Conservation (phyloP, 2,797 vertebrate genomes). For the Manis crassicaudata region DNA sequence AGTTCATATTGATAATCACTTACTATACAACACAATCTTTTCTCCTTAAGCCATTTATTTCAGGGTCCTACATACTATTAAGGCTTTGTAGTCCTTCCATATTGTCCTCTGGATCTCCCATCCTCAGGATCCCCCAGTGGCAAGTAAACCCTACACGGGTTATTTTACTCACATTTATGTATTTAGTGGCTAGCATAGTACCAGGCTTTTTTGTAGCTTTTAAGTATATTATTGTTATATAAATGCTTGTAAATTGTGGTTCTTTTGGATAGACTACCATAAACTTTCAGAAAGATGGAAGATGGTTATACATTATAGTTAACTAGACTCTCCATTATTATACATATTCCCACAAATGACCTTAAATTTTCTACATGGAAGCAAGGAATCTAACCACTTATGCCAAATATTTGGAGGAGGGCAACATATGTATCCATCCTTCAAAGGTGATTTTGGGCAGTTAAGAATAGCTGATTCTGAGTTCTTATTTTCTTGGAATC, state of each 20-base stretch:
- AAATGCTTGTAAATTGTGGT: background rate
- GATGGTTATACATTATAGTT: background rate
- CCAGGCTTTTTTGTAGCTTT: background rate
- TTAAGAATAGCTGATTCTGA: background rate
- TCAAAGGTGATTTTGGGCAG: background rate
- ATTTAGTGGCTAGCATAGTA: background rate
- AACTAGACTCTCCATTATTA: background rate
- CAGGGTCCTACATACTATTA: accelerated
- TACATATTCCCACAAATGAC: background rate
- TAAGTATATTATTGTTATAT: background rate
- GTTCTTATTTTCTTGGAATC: background rate
- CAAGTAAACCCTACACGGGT: background rate
- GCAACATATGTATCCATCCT: background rate
- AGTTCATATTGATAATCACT: background rate
- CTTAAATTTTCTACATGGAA: background rate
- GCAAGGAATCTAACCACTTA: background rate
- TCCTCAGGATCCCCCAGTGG: background rate
- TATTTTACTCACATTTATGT: background rate
- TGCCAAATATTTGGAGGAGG: background rate
- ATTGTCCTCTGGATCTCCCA: background rate
- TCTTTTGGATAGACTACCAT: background rate
- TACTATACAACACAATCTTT: background rate
- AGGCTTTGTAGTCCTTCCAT: background rate
- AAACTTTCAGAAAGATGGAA: background rate
- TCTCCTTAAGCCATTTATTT: background rate